A percentile compares a stretch with the other conserved stretches of the same genome.
phyloP scores from a whole-genome alignment of 2,113 vertebrate genomes.

The Podocnemis expansa region DNA sequence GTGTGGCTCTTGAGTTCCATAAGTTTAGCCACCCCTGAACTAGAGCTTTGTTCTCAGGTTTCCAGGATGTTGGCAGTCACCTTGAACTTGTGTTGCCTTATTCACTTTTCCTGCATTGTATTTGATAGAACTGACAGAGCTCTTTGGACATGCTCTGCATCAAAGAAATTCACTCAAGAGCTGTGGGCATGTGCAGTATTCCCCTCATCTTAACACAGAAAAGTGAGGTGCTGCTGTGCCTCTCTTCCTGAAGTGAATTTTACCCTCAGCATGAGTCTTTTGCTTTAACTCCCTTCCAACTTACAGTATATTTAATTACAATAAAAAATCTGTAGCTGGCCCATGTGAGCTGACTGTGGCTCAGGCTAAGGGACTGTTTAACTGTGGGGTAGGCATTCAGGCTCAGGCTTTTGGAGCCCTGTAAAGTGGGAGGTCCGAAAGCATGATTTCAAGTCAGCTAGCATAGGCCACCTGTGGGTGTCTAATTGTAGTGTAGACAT shows the following conservation, averaged over 20 bases:
- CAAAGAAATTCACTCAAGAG: background rate
- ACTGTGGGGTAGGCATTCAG: background rate
- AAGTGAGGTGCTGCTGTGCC: accelerated
- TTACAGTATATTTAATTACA: no score
- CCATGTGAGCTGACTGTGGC: background rate
- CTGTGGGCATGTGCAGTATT: background rate
- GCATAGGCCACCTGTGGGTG: background rate
- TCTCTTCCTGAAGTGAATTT: background rate
- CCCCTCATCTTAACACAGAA: background rate
- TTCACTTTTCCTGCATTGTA: background rate
- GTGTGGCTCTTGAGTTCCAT: no score
- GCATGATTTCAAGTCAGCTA: background rate
- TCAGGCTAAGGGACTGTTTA: no score
- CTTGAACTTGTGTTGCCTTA: background rate
- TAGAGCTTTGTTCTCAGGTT: background rate
- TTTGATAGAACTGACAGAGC: background rate
- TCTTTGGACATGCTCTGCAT: background rate
- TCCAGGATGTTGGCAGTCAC: background rate
- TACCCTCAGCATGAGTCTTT: background rate
- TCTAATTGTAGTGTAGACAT: background rate
- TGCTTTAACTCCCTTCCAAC: background rate
- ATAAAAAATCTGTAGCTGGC: no score
- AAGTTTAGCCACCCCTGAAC: no score
- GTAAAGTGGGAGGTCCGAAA: background rate
- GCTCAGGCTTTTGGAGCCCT: background rate